Evolutionary conservation across 2,797 vertebrate species (phyloP).

Genomic region (Danionella dracula): DNA sequence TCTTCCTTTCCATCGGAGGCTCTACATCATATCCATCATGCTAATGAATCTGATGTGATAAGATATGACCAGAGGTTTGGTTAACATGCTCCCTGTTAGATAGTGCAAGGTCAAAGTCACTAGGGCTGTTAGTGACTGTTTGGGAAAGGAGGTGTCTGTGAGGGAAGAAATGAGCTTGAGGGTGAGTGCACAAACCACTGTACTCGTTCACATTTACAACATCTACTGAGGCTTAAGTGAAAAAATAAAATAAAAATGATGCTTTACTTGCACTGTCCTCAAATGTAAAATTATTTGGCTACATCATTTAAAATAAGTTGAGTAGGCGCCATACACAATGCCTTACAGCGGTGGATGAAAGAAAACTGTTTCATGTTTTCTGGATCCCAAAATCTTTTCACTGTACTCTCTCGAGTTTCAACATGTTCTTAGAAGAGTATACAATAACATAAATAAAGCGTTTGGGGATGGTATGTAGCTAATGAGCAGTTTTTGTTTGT

Average conservation of each 20-base stretch:
- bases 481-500: no score
- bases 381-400: no score
- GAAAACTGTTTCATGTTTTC: not conserved
- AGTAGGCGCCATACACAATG: not conserved
- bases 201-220: not conserved
- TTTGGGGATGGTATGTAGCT: no score
- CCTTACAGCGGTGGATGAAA: not conserved
- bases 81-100: not conserved
- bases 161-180: not conserved
- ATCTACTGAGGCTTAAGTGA: not conserved
- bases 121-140: not conserved
- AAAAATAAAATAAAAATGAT: not conserved
- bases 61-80: not conserved
- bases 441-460: no score
- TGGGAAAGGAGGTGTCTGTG: conserved; percentile 24
- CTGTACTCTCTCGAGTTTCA: no score
- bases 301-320: not conserved
- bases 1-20: not conserved
- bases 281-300: not conserved
- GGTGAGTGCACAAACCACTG: not conserved
- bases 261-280: not conserved
- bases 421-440: no score
- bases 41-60: not conserved
- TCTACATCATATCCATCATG: not conserved
- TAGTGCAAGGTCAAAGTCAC: conserved; percentile 26